Evolutionary conservation across 2,113 vertebrate species (phyloP).

Genomic region (Lates calcarifer): DNA sequence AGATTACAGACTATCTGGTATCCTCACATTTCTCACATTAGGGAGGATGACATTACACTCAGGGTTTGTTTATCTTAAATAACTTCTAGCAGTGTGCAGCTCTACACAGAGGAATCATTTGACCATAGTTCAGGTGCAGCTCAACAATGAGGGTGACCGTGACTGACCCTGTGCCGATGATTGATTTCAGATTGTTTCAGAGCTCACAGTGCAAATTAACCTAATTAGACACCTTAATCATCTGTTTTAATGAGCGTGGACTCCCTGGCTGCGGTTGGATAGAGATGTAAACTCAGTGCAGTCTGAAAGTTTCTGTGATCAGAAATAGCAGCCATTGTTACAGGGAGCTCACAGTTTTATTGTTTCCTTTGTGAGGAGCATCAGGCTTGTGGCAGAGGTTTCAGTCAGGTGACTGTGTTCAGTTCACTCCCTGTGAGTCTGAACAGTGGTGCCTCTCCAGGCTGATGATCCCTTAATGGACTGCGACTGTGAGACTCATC

Average conservation of each 20-base stretch:
- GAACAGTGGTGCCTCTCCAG: constrained; percentile 36
- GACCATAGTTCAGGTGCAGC: neutral
- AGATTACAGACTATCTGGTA: no score
- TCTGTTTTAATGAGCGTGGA: constrained; percentile 11
- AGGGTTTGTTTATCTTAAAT: no score
- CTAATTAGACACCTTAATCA: constrained; percentile 30
- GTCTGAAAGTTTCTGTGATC: constrained; percentile 7
- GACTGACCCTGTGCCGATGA: neutral
- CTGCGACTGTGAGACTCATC: constrained; percentile 48
- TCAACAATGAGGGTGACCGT: neutral
- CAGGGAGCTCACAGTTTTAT: constrained; percentile 16
- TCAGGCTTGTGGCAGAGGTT: constrained; percentile 8
- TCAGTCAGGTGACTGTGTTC: constrained; percentile 28
- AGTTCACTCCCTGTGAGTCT: constrained; percentile 20
- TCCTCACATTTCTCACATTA: no score
- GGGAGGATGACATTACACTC: no score
- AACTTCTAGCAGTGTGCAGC: no score
- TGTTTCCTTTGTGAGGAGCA: constrained; percentile 25
- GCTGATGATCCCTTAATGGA: constrained; percentile 51
- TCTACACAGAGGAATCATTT: neutral
- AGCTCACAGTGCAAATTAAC: neutral
- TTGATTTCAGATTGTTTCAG: constrained; percentile 8
- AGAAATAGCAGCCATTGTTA: constrained; percentile 21
- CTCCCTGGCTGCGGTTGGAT: constrained; percentile 5
- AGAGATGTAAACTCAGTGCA: constrained; percentile 8